Base-by-base conservation (phyloP, 2,797 vertebrate species). In the Parauchenoglanis ngamensis region DNA sequence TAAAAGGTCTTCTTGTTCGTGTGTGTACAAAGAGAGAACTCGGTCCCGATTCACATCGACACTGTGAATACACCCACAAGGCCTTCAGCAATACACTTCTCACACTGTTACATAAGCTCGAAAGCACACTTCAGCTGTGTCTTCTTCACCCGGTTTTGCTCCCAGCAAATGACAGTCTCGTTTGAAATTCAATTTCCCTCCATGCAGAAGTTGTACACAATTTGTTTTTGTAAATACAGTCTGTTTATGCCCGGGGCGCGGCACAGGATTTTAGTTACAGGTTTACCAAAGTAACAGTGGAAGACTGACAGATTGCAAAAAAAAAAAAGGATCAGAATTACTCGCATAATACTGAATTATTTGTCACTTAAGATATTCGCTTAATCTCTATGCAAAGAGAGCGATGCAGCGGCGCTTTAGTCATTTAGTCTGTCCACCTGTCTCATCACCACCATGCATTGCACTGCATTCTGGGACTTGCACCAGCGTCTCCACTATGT, bases 131-230 rank as follows among this genome's bases (percentile, higher is more conserved):
- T 28, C 40, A n/a, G 61, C 61, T 12, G 63, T 25, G 11, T n/a
- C 35, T 40, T 40, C 52, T 82, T 65, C 61, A 28, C 46, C 10
- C 10, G 23, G 19, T 31, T 68, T 70, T 3, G 82, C 82, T 70
- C 65, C n/a, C n/a, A 70, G 82, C 82, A 7, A 83, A 70, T 17
- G 8, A 28, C 40, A 49, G 61, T 31, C 44, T 52, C 2, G 65
- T 83, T 83, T 83, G 82, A 83, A 83, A 83, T 83, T 83, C 82
- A 70, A 56, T 40, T 56, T 54, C 82, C 49, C 46, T 83, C 65
- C 82, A 56, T 70, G 65, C 82, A 31, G 13, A 54, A 54, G 10
- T 56, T 83, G 80, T 70, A 70, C 44, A 52, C 49, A 83, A 56
- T 83, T 83, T 70, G 82, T 70, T 68, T 68, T 52, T 11, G 81